Evolutionary conservation across 2,113 vertebrate species (phyloP).

Genomic region (Cyprinodon brontotheroides): DNA sequence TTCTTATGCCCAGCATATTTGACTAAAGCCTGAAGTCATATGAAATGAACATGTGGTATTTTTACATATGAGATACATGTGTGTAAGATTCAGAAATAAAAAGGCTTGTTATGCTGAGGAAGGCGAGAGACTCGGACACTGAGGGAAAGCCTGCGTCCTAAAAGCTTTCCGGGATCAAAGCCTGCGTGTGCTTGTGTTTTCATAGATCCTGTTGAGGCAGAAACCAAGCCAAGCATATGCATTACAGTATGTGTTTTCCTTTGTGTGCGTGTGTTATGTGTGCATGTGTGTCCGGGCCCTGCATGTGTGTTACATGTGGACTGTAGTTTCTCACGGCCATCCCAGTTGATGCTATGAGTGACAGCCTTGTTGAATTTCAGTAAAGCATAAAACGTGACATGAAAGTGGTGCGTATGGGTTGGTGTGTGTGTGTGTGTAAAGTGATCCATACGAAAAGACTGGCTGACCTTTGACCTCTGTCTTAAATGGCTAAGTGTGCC

Average conservation of each 20-base stretch:
- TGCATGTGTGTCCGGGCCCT: neutral
- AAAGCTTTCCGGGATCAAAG: constrained; percentile 68
- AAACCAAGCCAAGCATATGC: constrained; percentile 42
- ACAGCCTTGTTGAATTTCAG: constrained; percentile 78
- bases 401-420: constrained; percentile 60
- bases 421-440: constrained; percentile 52
- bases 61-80: neutral
- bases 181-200: constrained; percentile 56
- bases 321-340: constrained; percentile 69
- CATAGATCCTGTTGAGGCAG: constrained; percentile 61
- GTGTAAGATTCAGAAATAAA: constrained; percentile 4
- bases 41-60: neutral
- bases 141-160: constrained; percentile 36
- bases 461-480: constrained; percentile 66
- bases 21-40: neutral
- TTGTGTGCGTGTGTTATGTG: neutral
- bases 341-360: constrained; percentile 69
- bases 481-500: constrained; percentile 78
- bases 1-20: neutral
- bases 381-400: constrained; percentile 76
- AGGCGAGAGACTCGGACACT: constrained; percentile 10
- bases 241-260: constrained; percentile 14
- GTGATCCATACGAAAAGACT: constrained; percentile 70
- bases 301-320: constrained; percentile 61
- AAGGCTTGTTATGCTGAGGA: neutral